These are phyloP conservation scores for western clawed frog (Xenopus tropicalis) DNA, from an alignment of 2,113 vertebrate genomes.

Conservation along the genomic window UCB_Xtro_10.0 CM004443.2:169853501-169854000, in stretches of 20 bases:
- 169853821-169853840: constrained; percentile 56
- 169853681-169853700: constrained; percentile 55
- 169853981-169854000: constrained; percentile 24
- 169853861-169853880: not conserved
- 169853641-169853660: constrained; percentile 58
- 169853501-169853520: no score
- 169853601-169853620: constrained; percentile 34
- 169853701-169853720: constrained; percentile 68
- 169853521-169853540: no score
- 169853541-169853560: no score
- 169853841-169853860: constrained; percentile 25
- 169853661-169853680: constrained; percentile 56
- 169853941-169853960: constrained; percentile 19
- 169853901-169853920: not conserved
- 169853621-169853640: constrained; percentile 59
- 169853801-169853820: constrained; percentile 47
- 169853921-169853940: not conserved
- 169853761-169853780: constrained; percentile 75
- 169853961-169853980: constrained; percentile 48
- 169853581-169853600: not conserved
- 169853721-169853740: constrained; percentile 88
- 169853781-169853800: constrained; percentile 57
- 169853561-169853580: no score
- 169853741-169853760: constrained; percentile 80
- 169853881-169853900: not conserved